These are phyloP conservation scores for Heliconius melpomene DNA, from an alignment of 1,140 invertebrate genomes.

Conservation along the genomic window DNA sequence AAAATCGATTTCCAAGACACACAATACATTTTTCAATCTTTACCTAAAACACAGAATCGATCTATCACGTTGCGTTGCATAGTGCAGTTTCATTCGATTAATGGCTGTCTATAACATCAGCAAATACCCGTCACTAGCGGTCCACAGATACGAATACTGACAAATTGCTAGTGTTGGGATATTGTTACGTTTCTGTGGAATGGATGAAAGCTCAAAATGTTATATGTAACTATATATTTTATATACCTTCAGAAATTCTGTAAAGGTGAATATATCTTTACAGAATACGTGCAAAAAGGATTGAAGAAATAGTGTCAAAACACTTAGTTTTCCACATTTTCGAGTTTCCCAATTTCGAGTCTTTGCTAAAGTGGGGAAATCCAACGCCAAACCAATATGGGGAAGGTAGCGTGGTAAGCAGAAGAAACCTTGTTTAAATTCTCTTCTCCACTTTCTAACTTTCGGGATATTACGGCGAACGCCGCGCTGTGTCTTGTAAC, in stretches of 20 bases:
- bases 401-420: too few relatives aligned
- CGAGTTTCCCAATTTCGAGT: too few relatives aligned
- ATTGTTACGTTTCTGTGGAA: neutral
- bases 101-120: constrained; percentile 30
- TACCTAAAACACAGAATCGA: constrained; percentile 6
- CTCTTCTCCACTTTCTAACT: too few relatives aligned
- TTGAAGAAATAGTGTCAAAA: too few relatives aligned
- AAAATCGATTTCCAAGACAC: neutral
- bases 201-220: neutral
- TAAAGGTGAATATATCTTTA: neutral
- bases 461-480: too few relatives aligned
- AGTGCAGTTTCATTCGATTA: constrained; percentile 35
- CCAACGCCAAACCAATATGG: too few relatives aligned
- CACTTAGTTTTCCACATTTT: too few relatives aligned
- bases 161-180: constrained; percentile 23
- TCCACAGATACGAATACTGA: constrained; percentile 29
- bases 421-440: too few relatives aligned
- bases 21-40: constrained; percentile 16
- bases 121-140: constrained; percentile 33
- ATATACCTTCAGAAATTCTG: neutral
- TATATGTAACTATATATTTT: neutral
- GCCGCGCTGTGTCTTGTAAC: too few relatives aligned
- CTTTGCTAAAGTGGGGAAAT: too few relatives aligned
- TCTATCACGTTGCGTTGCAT: constrained; percentile 9
- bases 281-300: too few relatives aligned